Base-by-base conservation (phyloP, 2,113 vertebrate genomes). In the Mohoua ochrocephala region DNA sequence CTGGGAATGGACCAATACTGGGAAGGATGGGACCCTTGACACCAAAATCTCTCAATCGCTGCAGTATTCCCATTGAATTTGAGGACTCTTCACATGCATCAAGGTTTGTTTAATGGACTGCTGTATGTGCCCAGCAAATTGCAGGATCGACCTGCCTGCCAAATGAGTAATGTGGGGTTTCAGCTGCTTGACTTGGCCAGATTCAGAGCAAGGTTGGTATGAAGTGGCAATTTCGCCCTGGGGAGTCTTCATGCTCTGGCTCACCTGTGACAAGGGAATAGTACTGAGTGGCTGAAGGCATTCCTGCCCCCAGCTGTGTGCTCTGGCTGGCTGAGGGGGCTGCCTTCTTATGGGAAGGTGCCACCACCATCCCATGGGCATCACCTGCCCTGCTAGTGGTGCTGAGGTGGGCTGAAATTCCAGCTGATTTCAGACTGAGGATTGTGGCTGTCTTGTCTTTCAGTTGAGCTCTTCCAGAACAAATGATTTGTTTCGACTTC, bases 101-200 rank as follows among this genome's bases (percentile, higher is more conserved):
- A 13, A 52, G 45, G 21, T 83, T 89, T 89, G 24, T 89, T 95
- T 91, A 61, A 84, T 33, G 63, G 50, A 21, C 50, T 78, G 26
- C 68, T 70, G 19, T 10, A 39, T 31, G 65, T 33, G 37, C 78
- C 82, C 61, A 87, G 21, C 65, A 82, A 78, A 81, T 80, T 91
- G 50, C 54, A 73, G 88, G 90, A 57, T 57, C 6, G 42, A 10
- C 39, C 61, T 84, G 82, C 65, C 87, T 94, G 89, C 82, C 68
- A 82, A 73, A 47, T 50, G 47, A 68, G 57, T 73, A 24, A 78
- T 27, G 41, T 14, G 53, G 33, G 37, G 44, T 13, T 64, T 59
- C 67, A 90, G 93, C 75, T 94, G 81, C 89, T 95, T 64, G 64
- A 22, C 47, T 86, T 74, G 60, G 76, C 56, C 35, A 52, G 35